Evolutionary conservation across 2,113 vertebrate genomes (phyloP).

Genomic region (Hystrix cristata): DNA sequence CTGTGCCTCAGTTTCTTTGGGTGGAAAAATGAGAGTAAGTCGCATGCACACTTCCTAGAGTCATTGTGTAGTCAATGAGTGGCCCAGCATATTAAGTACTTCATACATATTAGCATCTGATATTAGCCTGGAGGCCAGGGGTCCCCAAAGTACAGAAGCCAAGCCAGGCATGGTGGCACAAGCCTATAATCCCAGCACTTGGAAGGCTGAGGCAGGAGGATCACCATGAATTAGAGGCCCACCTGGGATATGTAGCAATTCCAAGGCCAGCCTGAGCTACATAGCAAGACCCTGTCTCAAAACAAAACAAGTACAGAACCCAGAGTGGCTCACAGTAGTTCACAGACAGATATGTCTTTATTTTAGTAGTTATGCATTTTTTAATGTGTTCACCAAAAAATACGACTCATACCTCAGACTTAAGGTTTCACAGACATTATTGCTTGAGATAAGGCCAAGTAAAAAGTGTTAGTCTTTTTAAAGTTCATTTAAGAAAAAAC

Average conservation of each 20-base stretch:
- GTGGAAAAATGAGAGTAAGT: background rate
- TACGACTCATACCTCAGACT: background rate
- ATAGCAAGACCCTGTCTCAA: background rate
- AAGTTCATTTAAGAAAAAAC: background rate
- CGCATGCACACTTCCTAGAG: background rate
- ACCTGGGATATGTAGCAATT: background rate
- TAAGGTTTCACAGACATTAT: background rate
- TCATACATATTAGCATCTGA: background rate
- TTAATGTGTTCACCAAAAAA: conserved; percentile 27
- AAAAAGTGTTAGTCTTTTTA: background rate
- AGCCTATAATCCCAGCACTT: background rate
- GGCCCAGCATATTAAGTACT: background rate
- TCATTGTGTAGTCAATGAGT: background rate
- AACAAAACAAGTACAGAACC: background rate
- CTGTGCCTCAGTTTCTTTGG: background rate
- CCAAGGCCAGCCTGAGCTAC: background rate
- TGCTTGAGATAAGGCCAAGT: background rate
- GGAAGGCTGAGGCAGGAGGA: background rate
- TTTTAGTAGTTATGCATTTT: background rate
- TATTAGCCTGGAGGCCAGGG: background rate
- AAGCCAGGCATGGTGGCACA: background rate
- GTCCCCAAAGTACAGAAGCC: background rate
- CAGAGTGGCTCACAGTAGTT: background rate
- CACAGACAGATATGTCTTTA: background rate
- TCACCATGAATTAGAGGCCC: background rate